Evolutionary conservation across 2,888 invertebrate species (phyloP).

Genomic region (Eucera pruinosa): DNA sequence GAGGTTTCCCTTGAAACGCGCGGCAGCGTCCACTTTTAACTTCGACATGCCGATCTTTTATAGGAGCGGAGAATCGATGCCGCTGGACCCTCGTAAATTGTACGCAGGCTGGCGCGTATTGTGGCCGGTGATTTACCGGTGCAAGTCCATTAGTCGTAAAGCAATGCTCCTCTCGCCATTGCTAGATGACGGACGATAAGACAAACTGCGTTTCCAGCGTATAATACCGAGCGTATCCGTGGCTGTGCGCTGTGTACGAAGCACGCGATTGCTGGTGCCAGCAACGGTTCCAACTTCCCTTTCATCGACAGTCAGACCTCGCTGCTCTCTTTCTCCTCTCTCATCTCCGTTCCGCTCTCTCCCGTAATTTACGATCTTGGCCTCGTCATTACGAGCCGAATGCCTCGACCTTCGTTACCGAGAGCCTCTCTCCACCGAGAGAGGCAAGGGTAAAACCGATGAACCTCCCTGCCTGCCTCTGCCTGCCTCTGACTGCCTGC

Average conservation of each 20-base stretch:
- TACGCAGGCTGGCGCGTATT: slow-evolving; percentile 67
- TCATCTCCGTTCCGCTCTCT: slow-evolving; percentile 52
- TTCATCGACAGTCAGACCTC: slow-evolving; percentile 63
- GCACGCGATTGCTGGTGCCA: slow-evolving; percentile 49
- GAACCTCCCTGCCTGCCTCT: slow-evolving; percentile 49
- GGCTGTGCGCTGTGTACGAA: slow-evolving; percentile 15
- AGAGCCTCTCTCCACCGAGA: too few species aligned
- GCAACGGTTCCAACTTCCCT: slow-evolving; percentile 64
- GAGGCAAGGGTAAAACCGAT: slow-evolving; percentile 45
- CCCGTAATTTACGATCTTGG: slow-evolving; percentile 72
- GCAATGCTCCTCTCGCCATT: slow-evolving; percentile 72
- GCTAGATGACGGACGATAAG: slow-evolving; percentile 74
- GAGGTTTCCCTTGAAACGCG: slow-evolving; percentile 19
- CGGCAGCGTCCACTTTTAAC: slow-evolving; percentile 54
- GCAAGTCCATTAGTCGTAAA: slow-evolving; percentile 79
- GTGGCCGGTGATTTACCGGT: slow-evolving; percentile 77
- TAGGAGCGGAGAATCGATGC: slow-evolving; percentile 64
- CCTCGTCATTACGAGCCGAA: slow-evolving; percentile 71
- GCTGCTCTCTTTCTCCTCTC: slow-evolving; percentile 33
- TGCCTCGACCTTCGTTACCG: slow-evolving; percentile 59
- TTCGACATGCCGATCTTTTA: slow-evolving; percentile 61
- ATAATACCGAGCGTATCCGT: slow-evolving; percentile 53
- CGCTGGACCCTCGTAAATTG: slow-evolving; percentile 74
- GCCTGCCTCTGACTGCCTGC: too few species aligned
- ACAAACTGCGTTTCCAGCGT: slow-evolving; percentile 73